These are phyloP conservation scores for Mimachlamys varia DNA, from an alignment of 2,888 invertebrate species.

Conservation along the genomic window DNA sequence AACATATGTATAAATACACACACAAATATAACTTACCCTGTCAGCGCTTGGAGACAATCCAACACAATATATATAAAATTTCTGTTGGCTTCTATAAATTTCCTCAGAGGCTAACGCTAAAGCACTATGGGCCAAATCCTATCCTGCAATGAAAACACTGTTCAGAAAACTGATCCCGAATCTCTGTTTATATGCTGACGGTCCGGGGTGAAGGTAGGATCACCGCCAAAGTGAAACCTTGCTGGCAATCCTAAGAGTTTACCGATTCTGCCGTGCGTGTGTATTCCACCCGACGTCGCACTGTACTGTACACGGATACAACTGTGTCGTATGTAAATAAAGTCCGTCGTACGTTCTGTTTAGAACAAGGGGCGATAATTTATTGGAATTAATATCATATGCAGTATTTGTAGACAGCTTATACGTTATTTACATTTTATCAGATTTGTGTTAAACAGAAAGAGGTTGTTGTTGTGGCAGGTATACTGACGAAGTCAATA, in stretches of 20 bases:
- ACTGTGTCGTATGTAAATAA: background rate
- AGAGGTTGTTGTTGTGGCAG: no score
- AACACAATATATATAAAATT: background rate
- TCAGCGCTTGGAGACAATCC: background rate
- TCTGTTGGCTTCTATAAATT: conserved; percentile 1
- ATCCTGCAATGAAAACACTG: background rate
- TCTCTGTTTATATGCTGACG: background rate
- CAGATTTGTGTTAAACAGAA: no score
- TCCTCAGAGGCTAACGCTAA: background rate
- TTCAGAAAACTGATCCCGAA: background rate
- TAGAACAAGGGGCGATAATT: conserved; percentile 26
- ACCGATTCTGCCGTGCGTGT: conserved; percentile 25
- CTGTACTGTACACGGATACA: background rate
- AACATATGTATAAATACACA: background rate
- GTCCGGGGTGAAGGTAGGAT: background rate
- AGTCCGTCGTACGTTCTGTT: background rate
- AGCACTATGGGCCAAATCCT: background rate
- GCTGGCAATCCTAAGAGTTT: background rate
- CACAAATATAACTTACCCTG: background rate
- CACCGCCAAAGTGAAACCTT: background rate
- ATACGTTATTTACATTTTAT: background rate
- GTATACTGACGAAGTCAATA: no score
- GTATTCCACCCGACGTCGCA: background rate
- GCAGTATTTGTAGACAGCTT: background rate
- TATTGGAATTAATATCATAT: background rate